Conservation (phyloP, 2,113 vertebrate species). For the Tor tambroides region DNA sequence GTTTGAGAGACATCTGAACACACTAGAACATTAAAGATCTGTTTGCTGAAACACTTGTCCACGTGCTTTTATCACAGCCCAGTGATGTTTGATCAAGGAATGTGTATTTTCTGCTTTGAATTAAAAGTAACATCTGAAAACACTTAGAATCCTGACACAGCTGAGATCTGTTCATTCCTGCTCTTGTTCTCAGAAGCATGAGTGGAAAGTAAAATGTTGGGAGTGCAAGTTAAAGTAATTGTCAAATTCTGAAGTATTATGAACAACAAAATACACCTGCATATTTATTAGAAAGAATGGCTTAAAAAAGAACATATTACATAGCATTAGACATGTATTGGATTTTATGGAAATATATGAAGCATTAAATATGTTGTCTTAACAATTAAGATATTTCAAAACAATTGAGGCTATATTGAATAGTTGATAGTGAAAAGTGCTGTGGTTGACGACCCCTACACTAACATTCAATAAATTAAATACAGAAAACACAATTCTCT, state of each 20-base stretch:
- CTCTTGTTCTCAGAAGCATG: not conserved
- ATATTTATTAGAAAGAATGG: not conserved
- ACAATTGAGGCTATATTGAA: not conserved
- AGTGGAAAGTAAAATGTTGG: not conserved
- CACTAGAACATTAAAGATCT: not conserved
- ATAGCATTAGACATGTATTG: not conserved
- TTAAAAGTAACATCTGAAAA: not conserved
- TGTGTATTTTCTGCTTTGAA: not conserved
- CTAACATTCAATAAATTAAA: conserved; percentile 28
- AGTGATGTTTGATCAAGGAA: not conserved
- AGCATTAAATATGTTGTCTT: not conserved
- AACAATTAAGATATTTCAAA: not conserved
- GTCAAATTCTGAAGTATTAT: not conserved
- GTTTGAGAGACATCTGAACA: not conserved
- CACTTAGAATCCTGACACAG: not conserved
- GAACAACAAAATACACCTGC: not conserved
- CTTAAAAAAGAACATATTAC: not conserved
- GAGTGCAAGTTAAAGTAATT: not conserved
- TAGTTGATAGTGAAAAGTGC: not conserved
- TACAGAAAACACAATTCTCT: not conserved
- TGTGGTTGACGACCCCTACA: not conserved
- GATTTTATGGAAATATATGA: conserved; percentile 12
- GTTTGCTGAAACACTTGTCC: not conserved
- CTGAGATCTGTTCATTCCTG: not conserved
- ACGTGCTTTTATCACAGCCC: not conserved